Base-by-base conservation (phyloP, 2,888 invertebrate genomes). In the Polyommatus iphigenia region DNA sequence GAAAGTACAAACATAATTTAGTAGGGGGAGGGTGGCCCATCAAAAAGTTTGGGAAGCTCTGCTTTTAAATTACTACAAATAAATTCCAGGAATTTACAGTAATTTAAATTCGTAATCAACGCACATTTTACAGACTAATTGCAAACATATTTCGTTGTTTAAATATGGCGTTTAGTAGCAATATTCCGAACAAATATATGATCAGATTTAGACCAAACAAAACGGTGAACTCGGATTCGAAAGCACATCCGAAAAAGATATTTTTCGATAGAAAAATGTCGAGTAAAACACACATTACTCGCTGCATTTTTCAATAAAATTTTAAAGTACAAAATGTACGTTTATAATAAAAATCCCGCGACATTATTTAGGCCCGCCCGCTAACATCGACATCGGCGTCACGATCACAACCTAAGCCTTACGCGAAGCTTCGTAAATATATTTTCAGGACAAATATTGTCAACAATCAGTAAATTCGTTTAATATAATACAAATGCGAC, bases 401-500 rank as follows among this genome's bases (percentile, higher is more conserved):
- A 36, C 41, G 36, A 72, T 72, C 72, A 72, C 72, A 72, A 72
- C 72, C 72, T 41, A 36, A 36, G 71, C 36, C 36, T 72, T n/a
- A 41, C 71, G 18, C 71, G 71, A 71, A 41, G 72, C 36, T 72
- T 72, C 41, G 20, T 41, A 72, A 72, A 72, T 72, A 41, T 71
- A 10, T 36, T 72, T 41, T 41, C 72, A 41, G 20, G 72, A 72
- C 41, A 72, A 72, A 72, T 72, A 72, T 72, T 72, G 72, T 72
- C 72, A 72, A 72, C 41, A 41, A 72, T 72, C 36, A 41, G n/a
- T 41, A 72, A 72, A 72, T 72, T 72, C 72, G 72, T 41, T 72
- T 72, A 72, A 41, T 72, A 72, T 72, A 72, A 41, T 72, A 72
- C 72, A 72, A 72, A 72, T 72, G 41, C 72, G 41, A 41, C 72